Conservation (phyloP, 2,888 invertebrate genomes). For the Pammene aurita region DNA sequence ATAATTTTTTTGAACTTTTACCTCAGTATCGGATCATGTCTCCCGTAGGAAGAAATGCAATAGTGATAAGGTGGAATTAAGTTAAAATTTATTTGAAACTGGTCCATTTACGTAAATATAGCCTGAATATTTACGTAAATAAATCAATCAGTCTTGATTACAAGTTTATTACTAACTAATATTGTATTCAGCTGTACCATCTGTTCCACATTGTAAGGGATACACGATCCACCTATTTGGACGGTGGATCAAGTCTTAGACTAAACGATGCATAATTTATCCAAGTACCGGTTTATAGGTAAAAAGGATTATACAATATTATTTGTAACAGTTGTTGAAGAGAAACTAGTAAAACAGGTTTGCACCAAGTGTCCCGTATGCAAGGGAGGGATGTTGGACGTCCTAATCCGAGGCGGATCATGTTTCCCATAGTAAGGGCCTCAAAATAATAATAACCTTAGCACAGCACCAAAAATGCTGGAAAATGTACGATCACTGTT, state of each 20-base stretch:
- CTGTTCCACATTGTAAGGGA: slow-evolving; percentile 9
- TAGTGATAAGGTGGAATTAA: slow-evolving; percentile 4
- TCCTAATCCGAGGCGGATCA: slow-evolving; percentile 5
- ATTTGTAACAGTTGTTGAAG: no score
- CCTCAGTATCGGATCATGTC: no score
- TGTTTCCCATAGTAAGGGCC: slow-evolving; percentile 3
- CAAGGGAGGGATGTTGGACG: slow-evolving; percentile 4
- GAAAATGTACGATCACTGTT: no score
- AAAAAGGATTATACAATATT: no score
- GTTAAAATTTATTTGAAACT: slow-evolving; percentile 6
- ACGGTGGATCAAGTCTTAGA: no score
- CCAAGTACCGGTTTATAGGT: no score
- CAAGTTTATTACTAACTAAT: not conserved
- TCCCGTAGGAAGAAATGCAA: slow-evolving; percentile 4
- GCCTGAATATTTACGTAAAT: slow-evolving; percentile 8
- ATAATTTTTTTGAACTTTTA: no score
- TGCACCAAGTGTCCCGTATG: slow-evolving; percentile 8
- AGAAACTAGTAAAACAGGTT: no score
- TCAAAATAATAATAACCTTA: no score
- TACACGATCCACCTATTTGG: slow-evolving; percentile 8
- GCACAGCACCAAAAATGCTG: no score
- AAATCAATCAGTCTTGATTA: no score
- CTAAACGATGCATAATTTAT: no score
- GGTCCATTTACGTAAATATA: slow-evolving; percentile 8
- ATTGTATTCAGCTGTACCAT: slow-evolving; percentile 8